Evolutionary conservation across 2,888 invertebrate genomes (phyloP), one percentile per base, ranked within the genome.

Genomic region (Tetranychus piercei): DNA sequence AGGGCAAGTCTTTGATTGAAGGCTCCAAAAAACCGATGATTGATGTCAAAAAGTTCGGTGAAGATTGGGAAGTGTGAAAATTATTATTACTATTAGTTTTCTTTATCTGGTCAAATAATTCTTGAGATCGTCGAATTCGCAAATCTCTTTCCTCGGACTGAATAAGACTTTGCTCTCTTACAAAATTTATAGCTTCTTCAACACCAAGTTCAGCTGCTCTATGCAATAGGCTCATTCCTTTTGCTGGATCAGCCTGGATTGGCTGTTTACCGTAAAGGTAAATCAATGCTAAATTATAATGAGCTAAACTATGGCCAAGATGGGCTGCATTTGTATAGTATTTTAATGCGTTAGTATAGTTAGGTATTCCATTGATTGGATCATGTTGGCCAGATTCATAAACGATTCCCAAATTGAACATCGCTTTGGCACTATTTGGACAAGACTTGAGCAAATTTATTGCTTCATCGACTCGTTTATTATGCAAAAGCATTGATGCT

Each of bases 401-500:
- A 8, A 74, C 75, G 11, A 75, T 74, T 23, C 75, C 75, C 71
- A 75, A 55, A 67, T 75, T 75, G n/a, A 75, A 75, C 15, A 75
- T 55, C 9, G 75, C 75, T 34, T 43, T 44, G 3, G 75, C 34
- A 45, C 22, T 71, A 6, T 44, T n/a, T 45, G 74, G 71, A 55
- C 74, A 71, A 55, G 55, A 55, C 3, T 55, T 55, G 55, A 55
- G 55, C 7, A 55, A 55, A 55, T 15, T 55, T 15, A 55, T 55
- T 55, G 55, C 55, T 55, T 55, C 15, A 55, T 55, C 55, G 15
- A 55, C 15, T 15, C 15, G 55, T 2, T 55, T 55, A 15, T 15
- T 55, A 15, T 55, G 6, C 15, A 55, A 55, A 55, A 55, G 55
- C 15, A 55, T 15, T 55, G 55, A 55, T 9, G 55, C 55, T 55